Conservation (phyloP, 2,888 invertebrate genomes). For the Sminthurinus aureus region DNA sequence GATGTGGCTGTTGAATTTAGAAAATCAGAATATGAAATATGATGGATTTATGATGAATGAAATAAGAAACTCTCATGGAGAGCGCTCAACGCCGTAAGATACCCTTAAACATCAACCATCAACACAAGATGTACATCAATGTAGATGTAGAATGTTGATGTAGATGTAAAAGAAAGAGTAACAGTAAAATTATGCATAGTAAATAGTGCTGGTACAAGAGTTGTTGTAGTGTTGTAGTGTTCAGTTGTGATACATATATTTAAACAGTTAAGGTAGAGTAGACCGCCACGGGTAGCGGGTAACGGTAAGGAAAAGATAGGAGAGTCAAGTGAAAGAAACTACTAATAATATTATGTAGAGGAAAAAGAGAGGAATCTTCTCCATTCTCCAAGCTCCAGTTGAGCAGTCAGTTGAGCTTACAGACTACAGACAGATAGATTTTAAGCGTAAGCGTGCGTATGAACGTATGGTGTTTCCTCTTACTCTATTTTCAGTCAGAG, state of each 20-base stretch:
- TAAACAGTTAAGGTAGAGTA: too few relatives aligned
- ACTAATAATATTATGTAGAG: not conserved
- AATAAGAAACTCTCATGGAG: too few relatives aligned
- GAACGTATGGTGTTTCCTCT: not conserved
- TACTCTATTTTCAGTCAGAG: not conserved
- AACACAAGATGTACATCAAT: not conserved
- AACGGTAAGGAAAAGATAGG: too few relatives aligned
- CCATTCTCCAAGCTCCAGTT: too few relatives aligned
- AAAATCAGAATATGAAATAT: slow-evolving; percentile 1
- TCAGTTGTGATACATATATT: too few relatives aligned
- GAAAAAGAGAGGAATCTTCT: not conserved
- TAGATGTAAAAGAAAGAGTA: too few relatives aligned
- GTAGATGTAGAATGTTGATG: too few relatives aligned
- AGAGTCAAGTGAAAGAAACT: not conserved
- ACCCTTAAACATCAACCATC: too few relatives aligned
- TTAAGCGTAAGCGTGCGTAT: not conserved
- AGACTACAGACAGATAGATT: not conserved
- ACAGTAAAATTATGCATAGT: too few relatives aligned
- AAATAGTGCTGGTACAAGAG: too few relatives aligned
- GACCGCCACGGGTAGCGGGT: too few relatives aligned
- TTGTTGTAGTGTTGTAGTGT: too few relatives aligned
- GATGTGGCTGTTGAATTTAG: not conserved
- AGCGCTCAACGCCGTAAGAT: not conserved
- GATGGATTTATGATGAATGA: not conserved
- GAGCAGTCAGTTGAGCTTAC: not conserved